Evolutionary conservation across 1,140 invertebrate genomes (phyloP).

Genomic region (Dendroctonus valens): DNA sequence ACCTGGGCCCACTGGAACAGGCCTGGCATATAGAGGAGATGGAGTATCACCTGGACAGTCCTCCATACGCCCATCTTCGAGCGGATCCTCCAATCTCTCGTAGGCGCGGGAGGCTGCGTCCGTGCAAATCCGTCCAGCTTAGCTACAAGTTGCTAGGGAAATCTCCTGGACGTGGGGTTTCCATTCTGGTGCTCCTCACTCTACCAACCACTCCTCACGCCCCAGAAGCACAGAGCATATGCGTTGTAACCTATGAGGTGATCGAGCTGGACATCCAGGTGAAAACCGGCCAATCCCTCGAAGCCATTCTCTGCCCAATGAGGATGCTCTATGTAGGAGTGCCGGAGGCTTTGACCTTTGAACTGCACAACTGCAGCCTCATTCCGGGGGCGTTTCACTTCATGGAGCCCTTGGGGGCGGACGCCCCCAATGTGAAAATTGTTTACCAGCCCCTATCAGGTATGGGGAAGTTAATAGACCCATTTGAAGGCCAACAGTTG

Average conservation of each 20-base stretch:
- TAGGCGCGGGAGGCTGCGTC: constrained; percentile 6
- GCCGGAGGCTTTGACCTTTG: constrained; percentile 26
- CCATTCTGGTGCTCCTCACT: constrained; percentile 34
- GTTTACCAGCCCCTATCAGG: constrained; percentile 36
- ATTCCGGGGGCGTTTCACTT: constrained; percentile 36
- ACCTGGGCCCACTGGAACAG: background rate
- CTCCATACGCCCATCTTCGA: constrained; percentile 17
- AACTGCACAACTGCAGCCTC: constrained; percentile 37
- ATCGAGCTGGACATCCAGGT: constrained; percentile 34
- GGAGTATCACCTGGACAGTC: constrained; percentile 27
- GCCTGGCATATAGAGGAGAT: constrained; percentile 31
- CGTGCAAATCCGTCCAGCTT: background rate
- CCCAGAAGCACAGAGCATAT: constrained; percentile 28
- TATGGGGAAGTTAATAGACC: constrained; percentile 4
- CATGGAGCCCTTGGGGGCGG: constrained; percentile 33
- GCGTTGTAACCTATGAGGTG: constrained; percentile 39
- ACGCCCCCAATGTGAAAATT: constrained; percentile 29
- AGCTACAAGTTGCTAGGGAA: constrained; percentile 23
- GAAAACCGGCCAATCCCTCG: constrained; percentile 25
- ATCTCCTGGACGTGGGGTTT: constrained; percentile 20
- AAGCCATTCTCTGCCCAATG: constrained; percentile 37
- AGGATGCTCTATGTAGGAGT: constrained; percentile 37
- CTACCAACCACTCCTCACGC: constrained; percentile 14
- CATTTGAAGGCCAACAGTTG: background rate
- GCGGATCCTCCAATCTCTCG: constrained; percentile 11